Evolutionary conservation across 2,888 invertebrate species (phyloP).

Genomic region (Drosophila dives): DNA sequence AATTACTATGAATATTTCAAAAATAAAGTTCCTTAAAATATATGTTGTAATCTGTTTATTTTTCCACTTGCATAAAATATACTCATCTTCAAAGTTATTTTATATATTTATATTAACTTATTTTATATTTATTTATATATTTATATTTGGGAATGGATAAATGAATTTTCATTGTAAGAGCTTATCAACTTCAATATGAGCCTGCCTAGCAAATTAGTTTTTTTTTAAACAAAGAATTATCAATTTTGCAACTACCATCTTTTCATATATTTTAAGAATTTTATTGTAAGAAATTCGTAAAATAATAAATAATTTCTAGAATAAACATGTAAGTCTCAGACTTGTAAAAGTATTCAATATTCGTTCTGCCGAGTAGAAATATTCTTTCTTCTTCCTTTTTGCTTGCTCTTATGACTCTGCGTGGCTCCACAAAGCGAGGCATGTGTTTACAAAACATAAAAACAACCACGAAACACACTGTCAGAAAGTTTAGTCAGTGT

Average conservation of each 20-base stretch:
- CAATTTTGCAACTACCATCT: background rate
- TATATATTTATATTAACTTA: too few species aligned
- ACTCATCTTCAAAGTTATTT: too few species aligned
- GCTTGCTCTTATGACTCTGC: conserved; percentile 51
- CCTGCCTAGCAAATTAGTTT: background rate
- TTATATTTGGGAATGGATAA: background rate
- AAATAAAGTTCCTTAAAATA: background rate
- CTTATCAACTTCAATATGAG: background rate
- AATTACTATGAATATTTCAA: background rate
- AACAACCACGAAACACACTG: conserved; percentile 62
- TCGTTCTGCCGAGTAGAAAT: background rate
- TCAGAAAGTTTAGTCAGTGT: conserved; percentile 71
- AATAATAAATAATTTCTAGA: background rate
- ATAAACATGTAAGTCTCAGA: background rate
- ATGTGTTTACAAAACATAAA: conserved; percentile 74
- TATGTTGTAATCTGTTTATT: background rate
- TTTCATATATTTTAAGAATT: background rate
- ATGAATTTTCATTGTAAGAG: background rate
- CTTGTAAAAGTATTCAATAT: background rate
- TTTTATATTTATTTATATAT: too few species aligned
- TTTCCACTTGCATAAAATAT: background rate
- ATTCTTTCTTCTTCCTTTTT: conserved; percentile 7
- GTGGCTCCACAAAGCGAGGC: conserved; percentile 56
- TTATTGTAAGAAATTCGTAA: background rate
- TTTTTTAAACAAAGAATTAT: too few species aligned